Conservation (phyloP, 1,140 invertebrate species). For the Leptinotarsa texana region DNA sequence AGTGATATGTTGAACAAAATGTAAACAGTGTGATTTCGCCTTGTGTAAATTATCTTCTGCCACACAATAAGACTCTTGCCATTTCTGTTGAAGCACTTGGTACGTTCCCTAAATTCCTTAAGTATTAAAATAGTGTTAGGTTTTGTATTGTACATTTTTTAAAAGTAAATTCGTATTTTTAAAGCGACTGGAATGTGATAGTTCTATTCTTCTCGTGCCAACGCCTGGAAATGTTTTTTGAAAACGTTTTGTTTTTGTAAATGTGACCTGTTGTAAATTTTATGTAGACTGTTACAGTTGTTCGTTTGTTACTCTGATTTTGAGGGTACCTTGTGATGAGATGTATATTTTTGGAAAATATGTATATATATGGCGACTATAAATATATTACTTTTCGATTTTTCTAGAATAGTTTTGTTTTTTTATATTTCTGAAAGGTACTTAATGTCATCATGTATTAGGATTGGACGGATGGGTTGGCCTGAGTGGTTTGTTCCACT, state of each 20-base stretch:
- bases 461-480: no score
- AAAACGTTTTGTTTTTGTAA: conserved; percentile 12
- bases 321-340: conserved; percentile 22
- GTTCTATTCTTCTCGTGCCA: conserved; percentile 41
- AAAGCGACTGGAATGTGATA: conserved; percentile 39
- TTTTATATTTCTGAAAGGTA: no score
- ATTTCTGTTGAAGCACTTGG: not conserved
- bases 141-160: conserved; percentile 9
- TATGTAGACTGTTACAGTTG: conserved; percentile 16
- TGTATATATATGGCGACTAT: conserved; percentile 23
- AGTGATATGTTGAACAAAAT: conserved; percentile 42
- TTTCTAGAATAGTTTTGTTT: conserved; percentile 5
- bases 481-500: no score
- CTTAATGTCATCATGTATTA: no score
- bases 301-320: conserved; percentile 17
- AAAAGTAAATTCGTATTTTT: conserved; percentile 1
- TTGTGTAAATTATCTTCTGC: not conserved
- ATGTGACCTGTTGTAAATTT: conserved; percentile 13
- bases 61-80: not conserved
- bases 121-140: conserved; percentile 14
- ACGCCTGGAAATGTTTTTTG: conserved; percentile 32
- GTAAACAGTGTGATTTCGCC: conserved; percentile 6
- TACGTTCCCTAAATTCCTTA: conserved; percentile 1
- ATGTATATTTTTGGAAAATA: conserved; percentile 24
- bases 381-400: conserved; percentile 20